Evolutionary conservation across 2,113 vertebrate genomes (phyloP).

Genomic region (Pygoscelis antarcticus): DNA sequence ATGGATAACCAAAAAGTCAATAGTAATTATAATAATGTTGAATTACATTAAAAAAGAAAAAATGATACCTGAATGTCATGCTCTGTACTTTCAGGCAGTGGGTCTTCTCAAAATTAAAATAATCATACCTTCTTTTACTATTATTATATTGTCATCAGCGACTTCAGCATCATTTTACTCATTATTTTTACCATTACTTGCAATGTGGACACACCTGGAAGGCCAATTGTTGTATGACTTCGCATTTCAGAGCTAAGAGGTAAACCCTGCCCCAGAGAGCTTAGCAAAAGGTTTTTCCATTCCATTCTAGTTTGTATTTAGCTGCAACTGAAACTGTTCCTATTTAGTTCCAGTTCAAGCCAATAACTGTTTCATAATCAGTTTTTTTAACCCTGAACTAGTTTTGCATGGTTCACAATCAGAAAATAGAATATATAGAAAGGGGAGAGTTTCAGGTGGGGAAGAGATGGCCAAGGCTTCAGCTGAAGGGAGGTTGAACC

Average conservation of each 20-base stretch:
- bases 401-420: neutral
- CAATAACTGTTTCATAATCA: neutral
- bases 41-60: constrained; percentile 9
- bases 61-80: neutral
- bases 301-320: neutral
- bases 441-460: neutral
- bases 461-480: neutral
- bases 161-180: neutral
- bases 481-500: neutral
- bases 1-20: neutral
- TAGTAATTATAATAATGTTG: neutral
- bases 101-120: neutral
- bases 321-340: neutral
- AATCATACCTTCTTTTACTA: neutral
- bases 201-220: neutral
- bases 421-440: neutral
- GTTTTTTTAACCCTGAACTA: neutral
- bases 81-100: neutral
- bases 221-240: neutral
- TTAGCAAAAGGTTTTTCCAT: neutral
- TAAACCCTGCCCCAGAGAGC: neutral
- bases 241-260: neutral
- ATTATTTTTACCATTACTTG: neutral
- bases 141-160: neutral
- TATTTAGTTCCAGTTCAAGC: neutral